These are phyloP conservation scores for Timema podura DNA, from an alignment of 2,888 invertebrate species.

Conservation along the genomic window DNA sequence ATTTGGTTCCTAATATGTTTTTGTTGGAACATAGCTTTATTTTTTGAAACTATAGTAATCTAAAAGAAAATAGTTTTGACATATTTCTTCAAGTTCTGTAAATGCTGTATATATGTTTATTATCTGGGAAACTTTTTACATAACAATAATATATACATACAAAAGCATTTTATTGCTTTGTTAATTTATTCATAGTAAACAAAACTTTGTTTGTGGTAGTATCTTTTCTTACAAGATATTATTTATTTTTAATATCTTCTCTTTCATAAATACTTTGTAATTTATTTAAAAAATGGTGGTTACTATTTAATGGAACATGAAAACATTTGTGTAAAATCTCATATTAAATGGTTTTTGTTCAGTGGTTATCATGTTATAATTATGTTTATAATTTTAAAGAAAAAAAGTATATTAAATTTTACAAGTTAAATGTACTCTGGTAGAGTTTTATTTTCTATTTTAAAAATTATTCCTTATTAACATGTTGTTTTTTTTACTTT, in stretches of 20 bases:
- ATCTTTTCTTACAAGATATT: not conserved
- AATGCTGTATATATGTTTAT: too few relatives aligned
- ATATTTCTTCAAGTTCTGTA: too few relatives aligned
- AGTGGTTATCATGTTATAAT: too few relatives aligned
- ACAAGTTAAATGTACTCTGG: constrained; percentile 14
- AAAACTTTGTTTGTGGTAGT: not conserved
- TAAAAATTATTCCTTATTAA: too few relatives aligned
- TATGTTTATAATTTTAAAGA: constrained; percentile 9
- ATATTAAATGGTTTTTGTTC: too few relatives aligned
- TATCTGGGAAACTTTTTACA: not conserved
- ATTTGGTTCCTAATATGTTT: too few relatives aligned
- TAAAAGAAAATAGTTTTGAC: too few relatives aligned
- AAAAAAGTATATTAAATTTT: constrained; percentile 14
- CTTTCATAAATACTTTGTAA: not conserved
- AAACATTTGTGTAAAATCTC: not conserved
- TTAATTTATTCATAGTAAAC: too few relatives aligned
- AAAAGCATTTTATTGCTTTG: not conserved
- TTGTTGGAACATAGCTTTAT: too few relatives aligned
- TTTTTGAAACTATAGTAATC: too few relatives aligned
- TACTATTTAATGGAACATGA: not conserved
- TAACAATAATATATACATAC: not conserved
- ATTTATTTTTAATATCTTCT: not conserved
- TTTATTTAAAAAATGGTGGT: not conserved
- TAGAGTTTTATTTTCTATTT: too few relatives aligned
- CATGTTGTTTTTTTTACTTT: too few relatives aligned